Conservation (phyloP, 2,888 invertebrate species). For the Dasysyrphus albostriatus region DNA sequence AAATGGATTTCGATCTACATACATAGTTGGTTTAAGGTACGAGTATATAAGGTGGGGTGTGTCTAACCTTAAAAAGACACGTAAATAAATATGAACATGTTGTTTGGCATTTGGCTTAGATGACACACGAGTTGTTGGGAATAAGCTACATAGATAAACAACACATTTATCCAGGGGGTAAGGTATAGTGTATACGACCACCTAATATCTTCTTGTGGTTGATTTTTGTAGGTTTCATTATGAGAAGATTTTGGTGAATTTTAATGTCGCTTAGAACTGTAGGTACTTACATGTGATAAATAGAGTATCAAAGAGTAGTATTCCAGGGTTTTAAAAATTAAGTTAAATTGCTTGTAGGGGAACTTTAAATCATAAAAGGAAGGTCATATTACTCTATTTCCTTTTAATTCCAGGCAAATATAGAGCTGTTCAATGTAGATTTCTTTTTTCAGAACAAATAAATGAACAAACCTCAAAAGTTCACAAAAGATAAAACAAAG, state of each 20-base stretch:
- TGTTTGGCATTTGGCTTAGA: conserved; percentile 70
- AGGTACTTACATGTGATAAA: not conserved
- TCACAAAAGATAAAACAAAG: too few relatives aligned
- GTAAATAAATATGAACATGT: conserved; percentile 51
- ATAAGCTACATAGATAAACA: conserved; percentile 16
- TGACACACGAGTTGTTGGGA: conserved; percentile 44
- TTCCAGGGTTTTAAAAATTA: not conserved
- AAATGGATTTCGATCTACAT: conserved; percentile 20
- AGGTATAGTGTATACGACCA: not conserved
- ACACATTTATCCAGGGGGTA: not conserved
- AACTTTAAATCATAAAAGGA: too few relatives aligned
- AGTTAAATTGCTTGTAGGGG: too few relatives aligned
- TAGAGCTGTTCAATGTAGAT: too few relatives aligned
- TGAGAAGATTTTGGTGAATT: not conserved
- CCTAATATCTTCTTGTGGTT: not conserved
- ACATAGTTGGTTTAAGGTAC: not conserved
- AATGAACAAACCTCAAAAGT: too few relatives aligned
- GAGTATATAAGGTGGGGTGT: not conserved
- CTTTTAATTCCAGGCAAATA: too few relatives aligned
- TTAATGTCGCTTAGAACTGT: not conserved
- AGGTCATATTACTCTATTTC: too few relatives aligned
- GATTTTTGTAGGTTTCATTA: not conserved
- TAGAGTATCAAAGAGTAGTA: not conserved
- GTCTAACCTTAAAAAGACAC: conserved; percentile 30
- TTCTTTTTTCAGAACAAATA: too few relatives aligned